Conservation (phyloP, 2,113 vertebrate genomes). For the Drymodes brunneopygia region DNA sequence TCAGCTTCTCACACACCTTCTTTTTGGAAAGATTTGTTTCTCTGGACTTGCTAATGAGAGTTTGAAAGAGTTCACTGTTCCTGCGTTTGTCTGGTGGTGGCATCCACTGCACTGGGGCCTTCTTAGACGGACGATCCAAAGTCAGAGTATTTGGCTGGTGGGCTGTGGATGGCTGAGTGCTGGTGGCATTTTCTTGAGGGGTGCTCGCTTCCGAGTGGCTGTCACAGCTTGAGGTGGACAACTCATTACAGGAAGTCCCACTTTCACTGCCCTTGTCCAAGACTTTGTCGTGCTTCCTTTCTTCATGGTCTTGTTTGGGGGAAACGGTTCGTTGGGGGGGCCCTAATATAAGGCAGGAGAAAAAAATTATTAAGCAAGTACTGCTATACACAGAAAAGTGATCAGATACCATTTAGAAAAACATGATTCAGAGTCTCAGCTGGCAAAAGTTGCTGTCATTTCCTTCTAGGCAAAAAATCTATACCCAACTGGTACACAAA, state of each 20-base stretch:
- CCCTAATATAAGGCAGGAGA: slow-evolving; percentile 66
- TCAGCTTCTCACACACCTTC: slow-evolving; percentile 85
- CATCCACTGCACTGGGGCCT: slow-evolving; percentile 83
- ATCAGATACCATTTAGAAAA: background rate
- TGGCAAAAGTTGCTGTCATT: background rate
- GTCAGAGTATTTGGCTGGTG: slow-evolving; percentile 85
- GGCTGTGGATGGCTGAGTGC: slow-evolving; percentile 69
- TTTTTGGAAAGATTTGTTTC: slow-evolving; percentile 84
- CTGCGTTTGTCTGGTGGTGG: slow-evolving; percentile 83
- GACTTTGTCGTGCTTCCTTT: slow-evolving; percentile 76
- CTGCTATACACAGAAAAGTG: background rate
- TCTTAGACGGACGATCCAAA: slow-evolving; percentile 83
- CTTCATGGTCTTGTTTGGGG: slow-evolving; percentile 80
- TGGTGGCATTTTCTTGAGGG: slow-evolving; percentile 78
- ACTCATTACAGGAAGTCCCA: slow-evolving; percentile 84
- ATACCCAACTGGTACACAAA: background rate
- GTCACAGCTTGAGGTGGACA: slow-evolving; percentile 88
- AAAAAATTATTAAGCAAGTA: background rate
- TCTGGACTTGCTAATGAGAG: slow-evolving; percentile 83
- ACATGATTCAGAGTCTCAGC: fast-evolving
- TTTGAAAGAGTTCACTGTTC: slow-evolving; percentile 91
- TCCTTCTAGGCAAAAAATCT: background rate
- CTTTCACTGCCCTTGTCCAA: slow-evolving; percentile 87
- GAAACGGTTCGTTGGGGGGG: slow-evolving; percentile 76
- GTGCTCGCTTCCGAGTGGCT: slow-evolving; percentile 85